Evolutionary conservation across 30 jellyfish, hydroid and myxozoan genomes (phyloP), one percentile per base, ranked within the genome.

Genomic region (Nemopilema nomurai): DNA sequence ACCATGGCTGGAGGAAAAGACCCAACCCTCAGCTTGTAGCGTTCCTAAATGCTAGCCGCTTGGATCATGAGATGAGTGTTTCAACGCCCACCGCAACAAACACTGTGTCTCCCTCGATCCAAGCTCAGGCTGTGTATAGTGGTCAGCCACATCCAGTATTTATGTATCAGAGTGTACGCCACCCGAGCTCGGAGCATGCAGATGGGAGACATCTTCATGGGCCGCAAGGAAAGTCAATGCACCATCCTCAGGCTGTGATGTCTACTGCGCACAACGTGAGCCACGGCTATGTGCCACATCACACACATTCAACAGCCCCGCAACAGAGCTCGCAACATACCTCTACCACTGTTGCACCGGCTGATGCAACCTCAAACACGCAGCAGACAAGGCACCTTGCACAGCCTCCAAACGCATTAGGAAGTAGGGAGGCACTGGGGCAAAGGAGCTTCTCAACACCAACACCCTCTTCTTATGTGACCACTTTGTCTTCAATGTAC

Each of bases 61-160:
- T 93, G 9, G 98, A 93, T 71, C 94, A 93, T 67, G 91, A 77
- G 23, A 84, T 80, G 93, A 91, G 91, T 63, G 80, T 86, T 30
- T 78, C 98, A 27, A 85, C 98, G 9, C 97, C 97, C 31, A 81
- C 97, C n/a, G 97, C 98, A 22, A 88, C 95, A 21, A 92, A 83
- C 51, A 92, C 94, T 13, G 88, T 87, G 4, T 92, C 98, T 3
- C 97, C 97, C 0, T 74, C 95, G 13, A 72, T 88, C 18, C 91
- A 88, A 65, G 91, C 82, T 20, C 98, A 92, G 62, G 92, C 97
- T 49, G 97, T 68, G 18, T 88, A 52, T 64, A 20, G 88, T 4
- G 51, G 84, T 24, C 89, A 96, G 62, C 64, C 63, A 41, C 80
- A 78, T 24, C 80, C 87, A 4, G 27, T 52, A 49, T 87, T 49